Evolutionary conservation across 23 tunicate genomes (phyloP).

Genomic region (Halocynthia aurantium): DNA sequence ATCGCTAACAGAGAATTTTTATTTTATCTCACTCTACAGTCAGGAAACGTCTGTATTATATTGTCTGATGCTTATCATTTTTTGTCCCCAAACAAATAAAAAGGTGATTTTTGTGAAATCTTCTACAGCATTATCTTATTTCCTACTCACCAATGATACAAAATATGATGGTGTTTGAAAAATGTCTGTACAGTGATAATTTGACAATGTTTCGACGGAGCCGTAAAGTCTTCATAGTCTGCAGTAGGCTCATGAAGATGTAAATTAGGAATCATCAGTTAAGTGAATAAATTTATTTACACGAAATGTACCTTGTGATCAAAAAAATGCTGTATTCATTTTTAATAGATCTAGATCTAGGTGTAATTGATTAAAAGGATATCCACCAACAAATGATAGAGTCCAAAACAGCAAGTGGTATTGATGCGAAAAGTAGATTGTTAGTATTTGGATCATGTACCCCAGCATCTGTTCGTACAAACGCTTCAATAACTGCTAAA

Average conservation of each 20-base stretch:
- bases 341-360: too few species aligned
- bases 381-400: conserved; percentile 98
- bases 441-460: conserved; percentile 44
- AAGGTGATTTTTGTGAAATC: too few species aligned
- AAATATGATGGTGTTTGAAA: conserved; percentile 84
- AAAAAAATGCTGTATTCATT: too few species aligned
- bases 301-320: too few species aligned
- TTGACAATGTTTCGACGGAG: conserved; percentile 87
- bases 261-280: too few species aligned
- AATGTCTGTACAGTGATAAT: conserved; percentile 83
- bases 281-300: too few species aligned
- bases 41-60: too few species aligned
- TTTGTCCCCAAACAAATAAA: too few species aligned
- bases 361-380: neutral
- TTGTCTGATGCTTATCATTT: too few species aligned
- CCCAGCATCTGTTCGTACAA: conserved; percentile 54
- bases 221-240: conserved; percentile 95
- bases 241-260: conserved; percentile 78
- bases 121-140: too few species aligned
- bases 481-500: conserved; percentile 77
- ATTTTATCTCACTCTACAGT: too few species aligned
- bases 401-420: conserved; percentile 90
- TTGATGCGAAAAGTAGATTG: conserved; percentile 28
- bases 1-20: too few species aligned
- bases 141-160: conserved; percentile 42